Conservation (phyloP, 2,797 vertebrate genomes). For the Acanthornis magna region DNA sequence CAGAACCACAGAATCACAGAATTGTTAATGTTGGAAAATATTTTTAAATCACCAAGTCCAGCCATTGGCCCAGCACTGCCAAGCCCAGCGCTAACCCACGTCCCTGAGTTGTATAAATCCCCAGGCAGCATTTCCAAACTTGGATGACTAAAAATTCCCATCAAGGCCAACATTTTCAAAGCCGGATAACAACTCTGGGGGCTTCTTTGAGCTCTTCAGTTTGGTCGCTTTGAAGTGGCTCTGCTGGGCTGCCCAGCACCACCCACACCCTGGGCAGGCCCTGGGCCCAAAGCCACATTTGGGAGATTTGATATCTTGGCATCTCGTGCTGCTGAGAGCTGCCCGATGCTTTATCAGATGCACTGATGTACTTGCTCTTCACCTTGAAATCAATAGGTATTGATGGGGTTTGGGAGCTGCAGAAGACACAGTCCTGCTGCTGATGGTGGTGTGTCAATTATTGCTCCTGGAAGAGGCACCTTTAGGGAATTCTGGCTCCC, state of each 20-base stretch:
- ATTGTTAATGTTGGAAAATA: neutral
- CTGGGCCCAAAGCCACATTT: neutral
- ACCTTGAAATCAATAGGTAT: neutral
- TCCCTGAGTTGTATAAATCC: neutral
- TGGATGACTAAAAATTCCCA: neutral
- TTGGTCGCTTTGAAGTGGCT: neutral
- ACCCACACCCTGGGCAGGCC: neutral
- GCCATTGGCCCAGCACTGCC: neutral
- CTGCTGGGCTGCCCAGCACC: neutral
- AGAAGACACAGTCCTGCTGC: neutral
- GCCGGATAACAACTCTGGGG: neutral
- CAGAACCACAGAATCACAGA: neutral
- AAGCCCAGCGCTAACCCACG: accelerated
- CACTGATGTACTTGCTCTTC: neutral
- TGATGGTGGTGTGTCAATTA: neutral
- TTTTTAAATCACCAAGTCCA: neutral
- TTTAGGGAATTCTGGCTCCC: neutral
- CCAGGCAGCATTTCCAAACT: neutral
- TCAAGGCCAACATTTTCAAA: neutral
- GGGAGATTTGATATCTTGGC: neutral
- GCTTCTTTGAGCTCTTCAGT: neutral
- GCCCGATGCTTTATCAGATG: neutral
- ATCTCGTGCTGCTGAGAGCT: neutral
- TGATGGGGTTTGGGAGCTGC: neutral
- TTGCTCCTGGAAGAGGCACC: neutral